Evolutionary conservation across 2,797 vertebrate species (phyloP), one percentile per base, ranked within the genome.

Genomic region (Synanceia verrucosa): DNA sequence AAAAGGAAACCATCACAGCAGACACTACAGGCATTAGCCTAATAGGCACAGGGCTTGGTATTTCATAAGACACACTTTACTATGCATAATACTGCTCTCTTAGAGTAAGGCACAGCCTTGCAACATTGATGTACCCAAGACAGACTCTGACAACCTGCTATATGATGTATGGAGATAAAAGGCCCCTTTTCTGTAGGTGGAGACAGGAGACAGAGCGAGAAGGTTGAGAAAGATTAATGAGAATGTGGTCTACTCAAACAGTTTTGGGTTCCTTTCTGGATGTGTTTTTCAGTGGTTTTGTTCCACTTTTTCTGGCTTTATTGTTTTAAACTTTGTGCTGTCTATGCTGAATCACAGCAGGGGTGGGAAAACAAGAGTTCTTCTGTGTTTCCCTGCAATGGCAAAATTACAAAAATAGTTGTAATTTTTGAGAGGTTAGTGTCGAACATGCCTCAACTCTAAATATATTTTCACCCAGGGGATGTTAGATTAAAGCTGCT

Each of bases 161-260:
- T 78, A 83, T 83, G 81, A 88, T 79, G 69, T 74, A 75, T 77
- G 65, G 65, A 86, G 88, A 88, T 91, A 72, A 90, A 87, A 92
- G 78, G 55, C 53, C 62, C 66, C 50, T 60, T 72, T 73, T 79
- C 79, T 84, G 79, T 81, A 81, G 85, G 84, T 65, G 74, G 78
- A 88, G 80, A 82, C 70, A 61, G 75, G 47, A 88, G 76, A 85
- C 60, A 39, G 63, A 82, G 79, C 81, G 79, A 60, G 50, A 70
- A 90, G 78, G 70, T 70, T 60, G 57, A 74, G n/a, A n/a, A n/a
- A n/a, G 74, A 84, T 88, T 84, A 89, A 88, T 88, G 67, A 86
- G 67, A 76, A 86, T 61, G 31, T 67, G 77, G 81, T 79, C 78
- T 80, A 58, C 76, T 86, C 77, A 79, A 68, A 87, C 68, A 60